Evolutionary conservation across 2,888 invertebrate genomes (phyloP).

Genomic region (Hyalella azteca): DNA sequence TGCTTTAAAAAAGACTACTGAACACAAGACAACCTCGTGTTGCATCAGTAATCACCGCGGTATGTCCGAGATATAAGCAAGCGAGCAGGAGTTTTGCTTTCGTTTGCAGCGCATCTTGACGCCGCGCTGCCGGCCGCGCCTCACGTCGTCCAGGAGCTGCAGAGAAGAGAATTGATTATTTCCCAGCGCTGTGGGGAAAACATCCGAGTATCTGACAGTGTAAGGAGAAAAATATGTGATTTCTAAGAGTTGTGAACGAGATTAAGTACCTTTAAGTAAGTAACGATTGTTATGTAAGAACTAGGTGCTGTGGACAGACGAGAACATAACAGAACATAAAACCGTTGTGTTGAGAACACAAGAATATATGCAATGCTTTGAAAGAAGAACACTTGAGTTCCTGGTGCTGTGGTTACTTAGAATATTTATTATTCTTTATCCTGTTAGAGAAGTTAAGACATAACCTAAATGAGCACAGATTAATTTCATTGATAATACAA

Average conservation of each 20-base stretch:
- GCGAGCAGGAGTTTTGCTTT: background rate
- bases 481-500: background rate
- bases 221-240: background rate
- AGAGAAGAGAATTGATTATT: background rate
- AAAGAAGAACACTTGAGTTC: background rate
- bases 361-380: background rate
- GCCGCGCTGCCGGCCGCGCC: background rate
- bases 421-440: too few relatives aligned
- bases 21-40: too few relatives aligned
- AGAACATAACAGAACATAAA: background rate
- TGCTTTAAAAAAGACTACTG: too few relatives aligned
- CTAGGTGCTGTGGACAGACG: background rate
- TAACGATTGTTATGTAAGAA: background rate
- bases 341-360: background rate
- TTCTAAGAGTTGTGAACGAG: background rate
- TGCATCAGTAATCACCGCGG: too few relatives aligned
- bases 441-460: too few relatives aligned
- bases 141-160: background rate
- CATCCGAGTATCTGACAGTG: background rate
- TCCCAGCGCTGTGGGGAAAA: background rate
- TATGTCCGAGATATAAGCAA: too few relatives aligned
- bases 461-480: background rate
- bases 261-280: too few relatives aligned
- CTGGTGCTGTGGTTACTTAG: background rate
- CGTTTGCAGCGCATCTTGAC: background rate